A percentile compares a stretch with the other conserved stretches of the same genome.
These are phyloP conservation scores for Discoglossus pictus DNA, from an alignment of 2,797 vertebrate genomes.

Conservation along the genomic window DNA sequence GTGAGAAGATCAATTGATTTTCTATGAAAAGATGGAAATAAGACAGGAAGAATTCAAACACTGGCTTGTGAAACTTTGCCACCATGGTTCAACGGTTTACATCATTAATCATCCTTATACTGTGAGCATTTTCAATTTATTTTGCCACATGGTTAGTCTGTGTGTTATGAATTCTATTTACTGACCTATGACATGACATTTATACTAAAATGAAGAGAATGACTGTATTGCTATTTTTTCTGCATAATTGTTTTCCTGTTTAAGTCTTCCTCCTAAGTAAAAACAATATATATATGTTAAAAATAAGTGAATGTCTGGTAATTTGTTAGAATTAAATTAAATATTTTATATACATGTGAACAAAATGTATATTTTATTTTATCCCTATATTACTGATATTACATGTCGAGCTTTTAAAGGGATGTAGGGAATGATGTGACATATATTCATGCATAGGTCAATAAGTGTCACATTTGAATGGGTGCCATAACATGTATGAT, in stretches of 20 bases:
- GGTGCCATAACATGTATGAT: too few species aligned
- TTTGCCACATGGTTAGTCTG: slow-evolving; percentile 38
- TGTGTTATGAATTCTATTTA: slow-evolving; percentile 33
- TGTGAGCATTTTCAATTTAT: slow-evolving; percentile 41
- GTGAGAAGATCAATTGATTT: slow-evolving; percentile 44
- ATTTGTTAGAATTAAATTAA: too few species aligned
- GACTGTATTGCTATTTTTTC: slow-evolving; percentile 6
- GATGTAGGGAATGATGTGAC: too few species aligned
- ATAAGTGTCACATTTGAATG: too few species aligned
- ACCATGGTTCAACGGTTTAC: slow-evolving; percentile 39
- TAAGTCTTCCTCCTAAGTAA: too few species aligned
- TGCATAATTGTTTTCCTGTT: slow-evolving; percentile 7
- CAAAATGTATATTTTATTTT: too few species aligned
- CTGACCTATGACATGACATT: slow-evolving; percentile 47
- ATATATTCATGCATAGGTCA: too few species aligned
- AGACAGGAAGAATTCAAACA: slow-evolving; percentile 44
- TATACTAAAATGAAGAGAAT: slow-evolving; percentile 32
- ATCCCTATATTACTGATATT: too few species aligned
- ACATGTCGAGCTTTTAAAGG: too few species aligned
- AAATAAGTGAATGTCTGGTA: too few species aligned
- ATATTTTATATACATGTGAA: too few species aligned
- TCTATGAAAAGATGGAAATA: slow-evolving; percentile 43
- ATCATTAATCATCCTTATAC: slow-evolving; percentile 47
- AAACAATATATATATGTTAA: too few species aligned
- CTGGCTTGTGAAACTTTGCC: slow-evolving; percentile 16